Evolutionary conservation across 2,888 invertebrate species (phyloP).

Genomic region (Electrophaes corylata): DNA sequence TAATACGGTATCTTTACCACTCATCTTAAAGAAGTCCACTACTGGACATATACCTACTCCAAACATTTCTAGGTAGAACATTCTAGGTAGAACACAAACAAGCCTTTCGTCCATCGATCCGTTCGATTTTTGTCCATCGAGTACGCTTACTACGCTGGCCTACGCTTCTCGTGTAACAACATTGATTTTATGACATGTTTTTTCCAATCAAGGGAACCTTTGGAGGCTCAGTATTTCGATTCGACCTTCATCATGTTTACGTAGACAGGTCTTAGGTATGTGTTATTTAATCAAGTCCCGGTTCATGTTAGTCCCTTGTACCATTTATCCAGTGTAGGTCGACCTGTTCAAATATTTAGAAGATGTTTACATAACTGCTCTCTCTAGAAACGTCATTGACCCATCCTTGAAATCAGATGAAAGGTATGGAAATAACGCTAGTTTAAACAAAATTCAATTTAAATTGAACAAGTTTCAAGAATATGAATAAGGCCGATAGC

Average conservation of each 20-base stretch:
- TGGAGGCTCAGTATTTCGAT: neutral
- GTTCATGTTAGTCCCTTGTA: conserved; percentile 27
- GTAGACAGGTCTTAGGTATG: conserved; percentile 1
- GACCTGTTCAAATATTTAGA: conserved; percentile 38
- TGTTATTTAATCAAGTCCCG: conserved; percentile 37
- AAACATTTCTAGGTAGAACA: too few relatives aligned
- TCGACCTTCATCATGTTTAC: neutral
- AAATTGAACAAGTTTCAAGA: neutral
- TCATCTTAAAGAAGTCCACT: too few relatives aligned
- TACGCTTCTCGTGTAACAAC: neutral
- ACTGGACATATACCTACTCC: too few relatives aligned
- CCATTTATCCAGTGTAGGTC: conserved; percentile 28
- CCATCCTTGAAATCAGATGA: conserved; percentile 27
- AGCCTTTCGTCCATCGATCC: too few relatives aligned
- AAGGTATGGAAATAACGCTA: conserved; percentile 11
- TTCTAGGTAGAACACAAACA: too few relatives aligned
- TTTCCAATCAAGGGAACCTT: conserved; percentile 2
- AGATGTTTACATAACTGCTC: conserved; percentile 35
- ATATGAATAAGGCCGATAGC: neutral
- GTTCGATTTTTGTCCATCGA: too few relatives aligned
- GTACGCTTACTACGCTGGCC: too few relatives aligned
- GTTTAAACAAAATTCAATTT: neutral
- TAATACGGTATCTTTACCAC: too few relatives aligned
- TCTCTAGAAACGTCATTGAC: conserved; percentile 28
- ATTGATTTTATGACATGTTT: conserved; percentile 5